Evolutionary conservation across 2,113 vertebrate genomes (phyloP).

Genomic region (Phodopus roborovskii): DNA sequence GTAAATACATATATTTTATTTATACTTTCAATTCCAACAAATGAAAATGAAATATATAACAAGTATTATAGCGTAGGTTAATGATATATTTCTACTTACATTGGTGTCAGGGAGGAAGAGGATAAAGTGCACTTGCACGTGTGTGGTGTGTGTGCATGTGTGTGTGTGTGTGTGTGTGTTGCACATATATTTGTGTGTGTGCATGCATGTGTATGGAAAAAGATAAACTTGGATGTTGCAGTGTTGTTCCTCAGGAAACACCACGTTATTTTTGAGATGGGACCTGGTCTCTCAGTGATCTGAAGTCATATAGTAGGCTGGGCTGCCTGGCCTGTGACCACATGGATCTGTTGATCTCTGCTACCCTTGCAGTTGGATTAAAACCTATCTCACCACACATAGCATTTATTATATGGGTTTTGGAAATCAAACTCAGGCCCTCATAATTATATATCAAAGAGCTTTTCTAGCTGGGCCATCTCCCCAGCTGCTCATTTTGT

Average conservation of each 20-base stretch:
- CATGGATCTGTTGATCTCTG: background rate
- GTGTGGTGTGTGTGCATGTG: background rate
- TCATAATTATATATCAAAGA: background rate
- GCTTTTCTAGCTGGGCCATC: background rate
- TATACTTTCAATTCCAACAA: background rate
- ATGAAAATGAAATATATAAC: background rate
- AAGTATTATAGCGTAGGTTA: background rate
- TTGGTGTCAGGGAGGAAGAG: background rate
- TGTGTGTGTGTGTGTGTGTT: background rate
- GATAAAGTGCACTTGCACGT: background rate
- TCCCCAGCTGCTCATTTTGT: background rate
- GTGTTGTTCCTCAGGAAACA: background rate
- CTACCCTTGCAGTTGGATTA: background rate
- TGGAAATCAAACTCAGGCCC: background rate
- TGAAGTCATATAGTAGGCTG: background rate
- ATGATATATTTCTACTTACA: background rate
- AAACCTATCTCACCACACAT: background rate
- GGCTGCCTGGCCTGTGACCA: background rate
- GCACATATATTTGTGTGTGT: background rate
- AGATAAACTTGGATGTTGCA: background rate
- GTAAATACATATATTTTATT: constrained; percentile 7
- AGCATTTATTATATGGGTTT: background rate
- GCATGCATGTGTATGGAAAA: background rate
- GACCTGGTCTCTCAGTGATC: background rate
- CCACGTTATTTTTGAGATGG: background rate